Evolutionary conservation across 2,888 invertebrate genomes (phyloP).

Genomic region (Dendrolimus houi): DNA sequence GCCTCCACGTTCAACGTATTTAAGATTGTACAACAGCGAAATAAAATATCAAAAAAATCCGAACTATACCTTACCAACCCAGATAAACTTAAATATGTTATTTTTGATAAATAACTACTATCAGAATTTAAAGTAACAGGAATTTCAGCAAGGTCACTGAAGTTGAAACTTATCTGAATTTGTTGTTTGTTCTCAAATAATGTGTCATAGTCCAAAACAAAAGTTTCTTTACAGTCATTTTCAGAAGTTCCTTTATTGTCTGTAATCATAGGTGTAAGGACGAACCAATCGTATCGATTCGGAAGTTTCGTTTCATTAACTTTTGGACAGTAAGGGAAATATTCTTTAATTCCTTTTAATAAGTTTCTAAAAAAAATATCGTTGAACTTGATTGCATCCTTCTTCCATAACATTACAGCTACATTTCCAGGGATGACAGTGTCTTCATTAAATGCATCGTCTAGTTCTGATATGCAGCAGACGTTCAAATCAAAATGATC

Average conservation of each 20-base stretch:
- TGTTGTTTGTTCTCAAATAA: slow-evolving; percentile 29
- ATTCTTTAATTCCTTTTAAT: slow-evolving; percentile 25
- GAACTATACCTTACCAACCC: slow-evolving; percentile 32
- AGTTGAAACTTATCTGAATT: slow-evolving; percentile 32
- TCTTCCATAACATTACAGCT: slow-evolving; percentile 44
- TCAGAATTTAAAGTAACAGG: slow-evolving; percentile 28
- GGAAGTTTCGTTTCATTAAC: slow-evolving; percentile 14
- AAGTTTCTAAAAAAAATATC: slow-evolving; percentile 35
- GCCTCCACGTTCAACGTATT: slow-evolving; percentile 41
- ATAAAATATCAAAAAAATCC: slow-evolving; percentile 50
- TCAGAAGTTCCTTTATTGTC: slow-evolving; percentile 5
- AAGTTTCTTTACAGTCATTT: slow-evolving; percentile 17
- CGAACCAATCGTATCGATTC: slow-evolving; percentile 32
- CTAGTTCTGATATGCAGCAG: slow-evolving; percentile 14
- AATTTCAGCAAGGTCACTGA: slow-evolving; percentile 21
- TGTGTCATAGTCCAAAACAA: slow-evolving; percentile 48
- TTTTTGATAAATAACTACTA: slow-evolving; percentile 39
- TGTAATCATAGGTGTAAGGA: slow-evolving; percentile 17
- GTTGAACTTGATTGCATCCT: slow-evolving; percentile 35
- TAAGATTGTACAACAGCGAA: slow-evolving; percentile 38
- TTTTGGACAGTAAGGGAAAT: slow-evolving; percentile 29
- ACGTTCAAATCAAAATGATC: slow-evolving; percentile 28
- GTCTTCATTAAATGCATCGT: slow-evolving; percentile 10
- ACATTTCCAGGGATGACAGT: slow-evolving; percentile 25
- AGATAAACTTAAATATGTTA: slow-evolving; percentile 46